Evolutionary conservation across 2,797 vertebrate species (phyloP).

Genomic region (Tokudaia tokunoshimensis): DNA sequence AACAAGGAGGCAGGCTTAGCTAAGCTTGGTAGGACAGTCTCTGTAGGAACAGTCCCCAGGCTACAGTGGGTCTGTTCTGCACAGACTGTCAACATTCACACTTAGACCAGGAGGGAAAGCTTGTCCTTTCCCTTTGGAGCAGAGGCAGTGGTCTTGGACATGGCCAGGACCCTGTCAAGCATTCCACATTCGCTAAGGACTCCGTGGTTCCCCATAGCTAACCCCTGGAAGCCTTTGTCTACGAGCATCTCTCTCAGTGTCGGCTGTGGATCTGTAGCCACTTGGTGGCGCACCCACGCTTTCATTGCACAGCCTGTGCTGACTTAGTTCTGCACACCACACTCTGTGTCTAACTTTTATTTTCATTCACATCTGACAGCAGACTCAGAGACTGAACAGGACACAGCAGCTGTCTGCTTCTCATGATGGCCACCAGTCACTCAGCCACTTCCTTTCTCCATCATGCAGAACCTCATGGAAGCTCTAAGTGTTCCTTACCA

Average conservation of each 20-base stretch:
- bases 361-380: not conserved
- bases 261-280: no score
- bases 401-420: not conserved
- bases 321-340: accelerated
- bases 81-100: not conserved
- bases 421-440: not conserved
- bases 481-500: not conserved
- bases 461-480: not conserved
- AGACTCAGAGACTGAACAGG: not conserved
- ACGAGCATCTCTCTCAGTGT: not conserved
- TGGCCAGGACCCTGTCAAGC: not conserved
- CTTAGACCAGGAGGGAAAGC: not conserved
- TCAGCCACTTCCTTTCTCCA: not conserved
- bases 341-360: not conserved
- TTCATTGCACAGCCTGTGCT: not conserved
- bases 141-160: not conserved
- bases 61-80: not conserved
- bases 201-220: no score
- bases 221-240: not conserved
- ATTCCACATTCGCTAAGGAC: not conserved
- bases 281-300: not conserved
- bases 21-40: not conserved
- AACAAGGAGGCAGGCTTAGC: not conserved
- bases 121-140: not conserved
- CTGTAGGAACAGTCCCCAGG: not conserved